Conservation (phyloP, 1,140 invertebrate genomes). For the Goniozus legneri region DNA sequence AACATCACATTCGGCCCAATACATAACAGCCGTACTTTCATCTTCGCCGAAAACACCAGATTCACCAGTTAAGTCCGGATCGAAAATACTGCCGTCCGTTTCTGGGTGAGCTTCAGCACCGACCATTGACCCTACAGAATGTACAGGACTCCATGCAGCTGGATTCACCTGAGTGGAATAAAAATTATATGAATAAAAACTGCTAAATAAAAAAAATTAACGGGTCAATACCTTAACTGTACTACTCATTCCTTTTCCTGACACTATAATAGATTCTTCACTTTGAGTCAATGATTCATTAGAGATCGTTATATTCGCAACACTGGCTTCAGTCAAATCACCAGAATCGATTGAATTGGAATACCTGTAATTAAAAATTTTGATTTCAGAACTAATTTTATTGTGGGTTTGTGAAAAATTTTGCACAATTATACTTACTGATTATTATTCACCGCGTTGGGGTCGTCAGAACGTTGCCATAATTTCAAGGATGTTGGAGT, state of each 20-base stretch:
- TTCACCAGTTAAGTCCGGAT: constrained; percentile 64
- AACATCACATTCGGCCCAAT: constrained; percentile 73
- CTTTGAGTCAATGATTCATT: constrained; percentile 50
- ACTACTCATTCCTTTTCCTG: constrained; percentile 49
- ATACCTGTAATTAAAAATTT: constrained; percentile 3
- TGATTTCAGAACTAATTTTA: neutral
- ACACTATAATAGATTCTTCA: constrained; percentile 46
- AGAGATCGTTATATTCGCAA: constrained; percentile 51
- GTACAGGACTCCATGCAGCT: constrained; percentile 77
- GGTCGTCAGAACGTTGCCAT: constrained; percentile 42
- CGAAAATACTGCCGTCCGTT: constrained; percentile 74
- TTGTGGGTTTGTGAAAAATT: neutral
- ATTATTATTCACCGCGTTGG: constrained; percentile 21
- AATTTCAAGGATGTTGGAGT: constrained; percentile 51
- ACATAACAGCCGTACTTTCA: constrained; percentile 62
- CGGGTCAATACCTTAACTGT: constrained; percentile 39
- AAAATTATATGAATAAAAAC: neutral
- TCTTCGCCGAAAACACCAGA: constrained; percentile 75
- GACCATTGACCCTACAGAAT: constrained; percentile 74
- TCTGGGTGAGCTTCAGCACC: constrained; percentile 78
- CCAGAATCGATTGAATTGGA: constrained; percentile 23
- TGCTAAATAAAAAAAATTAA: neutral
- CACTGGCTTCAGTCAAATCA: constrained; percentile 41
- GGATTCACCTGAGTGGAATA: constrained; percentile 56
- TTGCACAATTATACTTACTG: constrained; percentile 37